Evolutionary conservation across 2,797 vertebrate genomes (phyloP).

Genomic region (Pygocentrus nattereri): DNA sequence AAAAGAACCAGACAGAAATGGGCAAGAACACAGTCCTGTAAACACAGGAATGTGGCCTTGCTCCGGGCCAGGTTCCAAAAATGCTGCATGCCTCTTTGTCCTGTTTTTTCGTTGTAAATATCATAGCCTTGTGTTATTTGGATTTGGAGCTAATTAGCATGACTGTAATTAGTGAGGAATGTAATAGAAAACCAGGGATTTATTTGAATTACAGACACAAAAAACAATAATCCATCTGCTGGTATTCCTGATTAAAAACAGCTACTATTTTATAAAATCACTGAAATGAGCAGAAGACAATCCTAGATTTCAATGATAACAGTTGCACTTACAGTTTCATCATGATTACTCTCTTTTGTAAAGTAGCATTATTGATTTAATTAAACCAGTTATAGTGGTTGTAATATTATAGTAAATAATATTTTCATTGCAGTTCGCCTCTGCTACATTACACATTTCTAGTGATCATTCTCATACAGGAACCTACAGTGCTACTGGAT

Average conservation of each 20-base stretch:
- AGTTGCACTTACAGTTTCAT: not conserved
- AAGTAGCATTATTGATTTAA: not conserved
- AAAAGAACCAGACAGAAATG: conserved; percentile 47
- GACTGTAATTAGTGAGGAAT: conserved; percentile 57
- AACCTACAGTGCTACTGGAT: not conserved
- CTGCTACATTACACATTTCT: not conserved
- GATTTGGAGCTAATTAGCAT: conserved; percentile 50
- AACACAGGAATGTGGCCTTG: conserved; percentile 22
- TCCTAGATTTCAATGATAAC: not conserved
- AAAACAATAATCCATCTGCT: conserved; percentile 38
- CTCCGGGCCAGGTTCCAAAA: conserved; percentile 38
- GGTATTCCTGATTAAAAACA: conserved; percentile 36
- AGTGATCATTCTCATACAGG: not conserved
- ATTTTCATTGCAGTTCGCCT: not conserved
- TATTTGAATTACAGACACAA: conserved; percentile 55
- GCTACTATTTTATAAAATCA: conserved; percentile 38
- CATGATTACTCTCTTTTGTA: not conserved
- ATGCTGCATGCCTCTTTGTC: conserved; percentile 38
- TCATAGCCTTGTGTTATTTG: conserved; percentile 50
- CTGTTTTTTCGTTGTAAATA: conserved; percentile 49
- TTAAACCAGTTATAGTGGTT: not conserved
- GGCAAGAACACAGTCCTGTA: conserved; percentile 28
- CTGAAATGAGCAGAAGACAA: conserved; percentile 13
- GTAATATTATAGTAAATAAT: not conserved
- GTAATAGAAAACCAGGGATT: conserved; percentile 57